These are phyloP conservation scores for Sebastes minor DNA, from an alignment of 2,797 vertebrate genomes.

Conservation along the genomic window DNA sequence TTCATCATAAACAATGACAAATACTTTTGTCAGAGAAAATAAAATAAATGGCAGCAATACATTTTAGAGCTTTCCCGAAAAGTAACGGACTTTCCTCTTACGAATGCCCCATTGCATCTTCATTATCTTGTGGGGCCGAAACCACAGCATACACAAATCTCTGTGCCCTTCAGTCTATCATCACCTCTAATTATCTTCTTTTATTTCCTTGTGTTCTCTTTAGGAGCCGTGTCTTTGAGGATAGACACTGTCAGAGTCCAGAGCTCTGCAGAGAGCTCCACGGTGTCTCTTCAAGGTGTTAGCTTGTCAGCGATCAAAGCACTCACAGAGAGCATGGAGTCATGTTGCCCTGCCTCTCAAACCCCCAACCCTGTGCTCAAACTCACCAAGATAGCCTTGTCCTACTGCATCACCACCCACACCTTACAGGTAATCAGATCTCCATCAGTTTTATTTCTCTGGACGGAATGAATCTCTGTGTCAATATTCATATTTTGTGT, in stretches of 20 bases:
- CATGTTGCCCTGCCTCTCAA: conserved; percentile 87
- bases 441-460: not conserved
- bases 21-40: not conserved
- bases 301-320: conserved; percentile 88
- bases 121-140: not conserved
- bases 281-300: conserved; percentile 86
- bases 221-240: conserved; percentile 91
- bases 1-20: no score
- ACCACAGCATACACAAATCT: not conserved
- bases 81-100: not conserved
- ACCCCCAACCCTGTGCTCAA: conserved; percentile 83
- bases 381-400: conserved; percentile 84
- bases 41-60: not conserved
- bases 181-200: not conserved
- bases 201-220: not conserved
- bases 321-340: conserved; percentile 91
- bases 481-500: not conserved
- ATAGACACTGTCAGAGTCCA: conserved; percentile 86
- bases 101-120: not conserved
- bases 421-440: conserved; percentile 87
- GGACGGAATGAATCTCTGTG: not conserved
- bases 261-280: conserved; percentile 88
- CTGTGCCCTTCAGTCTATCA: not conserved
- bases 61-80: not conserved
- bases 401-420: conserved; percentile 86